These are phyloP conservation scores for Ophioninae sp. DNA, from an alignment of 2,888 invertebrate genomes.

Conservation along the genomic window DNA sequence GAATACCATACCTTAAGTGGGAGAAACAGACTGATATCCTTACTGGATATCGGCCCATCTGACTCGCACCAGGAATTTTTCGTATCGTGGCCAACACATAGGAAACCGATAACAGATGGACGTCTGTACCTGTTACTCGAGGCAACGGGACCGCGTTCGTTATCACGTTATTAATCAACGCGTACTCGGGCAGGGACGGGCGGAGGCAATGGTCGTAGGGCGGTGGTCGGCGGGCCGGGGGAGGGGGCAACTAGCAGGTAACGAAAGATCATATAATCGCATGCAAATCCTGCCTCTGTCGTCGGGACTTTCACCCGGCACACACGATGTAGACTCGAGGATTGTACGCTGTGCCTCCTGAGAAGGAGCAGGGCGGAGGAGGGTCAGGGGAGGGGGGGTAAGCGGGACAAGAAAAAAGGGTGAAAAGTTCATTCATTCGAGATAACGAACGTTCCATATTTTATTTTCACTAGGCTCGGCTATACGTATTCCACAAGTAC, in stretches of 20 bases:
- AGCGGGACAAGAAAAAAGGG: conserved; percentile 36
- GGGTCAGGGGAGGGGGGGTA: too few species aligned
- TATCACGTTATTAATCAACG: conserved; percentile 51
- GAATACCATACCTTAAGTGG: too few species aligned
- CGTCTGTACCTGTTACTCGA: conserved; percentile 25
- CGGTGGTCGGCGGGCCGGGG: too few species aligned
- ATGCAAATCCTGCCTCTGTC: conserved; percentile 57
- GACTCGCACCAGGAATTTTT: neutral
- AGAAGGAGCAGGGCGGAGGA: too few species aligned
- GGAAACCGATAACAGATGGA: conserved; percentile 40
- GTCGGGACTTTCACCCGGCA: conserved; percentile 54
- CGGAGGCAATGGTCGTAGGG: too few species aligned
- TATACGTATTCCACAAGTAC: neutral
- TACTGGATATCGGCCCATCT: too few species aligned
- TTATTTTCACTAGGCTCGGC: neutral
- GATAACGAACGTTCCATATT: conserved; percentile 30
- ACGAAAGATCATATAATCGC: conserved; percentile 55
- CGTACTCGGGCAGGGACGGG: neutral
- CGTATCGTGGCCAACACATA: neutral
- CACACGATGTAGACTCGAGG: neutral
- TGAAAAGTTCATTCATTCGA: conserved; percentile 44
- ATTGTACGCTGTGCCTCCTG: too few species aligned
- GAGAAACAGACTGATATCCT: too few species aligned
- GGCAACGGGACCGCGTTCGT: conserved; percentile 20
- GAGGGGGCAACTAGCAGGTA: conserved; percentile 28